Percentiles rank a stretch among this genome's conserved stretches.
Conservation (phyloP, 2,797 vertebrate genomes). For the Sebastes reedi region DNA sequence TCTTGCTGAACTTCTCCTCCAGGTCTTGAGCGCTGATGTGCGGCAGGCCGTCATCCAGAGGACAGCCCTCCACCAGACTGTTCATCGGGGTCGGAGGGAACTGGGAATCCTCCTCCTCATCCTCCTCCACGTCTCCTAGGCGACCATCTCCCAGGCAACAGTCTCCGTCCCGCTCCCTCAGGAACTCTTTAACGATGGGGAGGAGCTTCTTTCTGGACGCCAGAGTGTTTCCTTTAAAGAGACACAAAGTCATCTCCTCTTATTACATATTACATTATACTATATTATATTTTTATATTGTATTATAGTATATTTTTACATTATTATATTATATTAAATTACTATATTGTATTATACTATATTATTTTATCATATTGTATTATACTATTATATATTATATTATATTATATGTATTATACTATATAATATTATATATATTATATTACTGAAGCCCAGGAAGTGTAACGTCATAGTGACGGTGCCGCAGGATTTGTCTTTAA, state of each 20-base stretch:
- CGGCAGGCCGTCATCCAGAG: conserved; percentile 88
- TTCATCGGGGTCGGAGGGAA: conserved; percentile 94
- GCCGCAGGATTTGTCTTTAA: too few relatives aligned
- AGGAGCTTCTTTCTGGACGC: conserved; percentile 91
- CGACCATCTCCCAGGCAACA: conserved; percentile 26
- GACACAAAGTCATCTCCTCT: neutral
- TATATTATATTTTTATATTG: neutral
- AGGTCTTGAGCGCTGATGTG: conserved; percentile 85
- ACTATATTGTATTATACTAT: neutral
- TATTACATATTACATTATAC: neutral
- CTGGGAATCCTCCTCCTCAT: conserved; percentile 62
- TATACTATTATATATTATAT: neutral
- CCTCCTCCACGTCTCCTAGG: neutral
- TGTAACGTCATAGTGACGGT: neutral
- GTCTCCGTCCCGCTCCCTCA: conserved; percentile 64
- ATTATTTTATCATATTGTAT: too few relatives aligned
- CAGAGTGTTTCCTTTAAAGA: conserved; percentile 77
- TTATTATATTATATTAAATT: neutral
- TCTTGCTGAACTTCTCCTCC: conserved; percentile 87
- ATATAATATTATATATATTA: neutral
- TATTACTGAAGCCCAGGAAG: neutral
- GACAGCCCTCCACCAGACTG: conserved; percentile 95
- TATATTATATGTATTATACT: neutral
- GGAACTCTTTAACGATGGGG: conserved; percentile 87
- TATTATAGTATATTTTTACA: neutral